phyloP scores from a whole-genome alignment of 2,888 invertebrate genomes.

The Eubasilissa splendida region DNA sequence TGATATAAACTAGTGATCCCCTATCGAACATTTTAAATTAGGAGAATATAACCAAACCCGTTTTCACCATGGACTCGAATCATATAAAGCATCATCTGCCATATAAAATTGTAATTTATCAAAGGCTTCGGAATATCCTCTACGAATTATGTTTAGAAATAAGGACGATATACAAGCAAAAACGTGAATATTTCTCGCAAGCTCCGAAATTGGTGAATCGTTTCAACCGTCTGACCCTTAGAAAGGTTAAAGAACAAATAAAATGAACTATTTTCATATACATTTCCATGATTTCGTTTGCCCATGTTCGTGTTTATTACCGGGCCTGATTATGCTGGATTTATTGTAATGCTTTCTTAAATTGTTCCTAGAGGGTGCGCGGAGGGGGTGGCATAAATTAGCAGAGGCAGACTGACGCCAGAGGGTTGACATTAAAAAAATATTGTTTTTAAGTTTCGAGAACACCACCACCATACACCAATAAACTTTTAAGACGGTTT shows the following conservation, averaged over 20 bases:
- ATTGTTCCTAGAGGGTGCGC: background rate
- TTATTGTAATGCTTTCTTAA: constrained; percentile 32
- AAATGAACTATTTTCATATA: constrained; percentile 5
- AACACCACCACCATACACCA: background rate
- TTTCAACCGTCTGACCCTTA: background rate
- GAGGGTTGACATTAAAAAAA: constrained; percentile 17
- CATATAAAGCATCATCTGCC: too few relatives aligned
- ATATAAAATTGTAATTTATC: too few relatives aligned
- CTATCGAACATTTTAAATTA: too few relatives aligned
- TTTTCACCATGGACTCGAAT: too few relatives aligned
- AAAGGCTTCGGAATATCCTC: too few relatives aligned
- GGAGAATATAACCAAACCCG: too few relatives aligned
- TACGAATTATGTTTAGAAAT: too few relatives aligned
- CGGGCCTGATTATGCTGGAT: constrained; percentile 7
- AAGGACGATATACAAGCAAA: too few relatives aligned
- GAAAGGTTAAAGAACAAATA: constrained; percentile 1
- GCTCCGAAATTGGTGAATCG: background rate
- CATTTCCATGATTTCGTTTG: background rate
- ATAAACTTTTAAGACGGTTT: constrained; percentile 24
- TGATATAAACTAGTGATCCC: too few relatives aligned
- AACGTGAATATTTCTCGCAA: background rate
- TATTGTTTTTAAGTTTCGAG: constrained; percentile 24
- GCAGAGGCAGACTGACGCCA: constrained; percentile 17
- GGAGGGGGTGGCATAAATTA: background rate
- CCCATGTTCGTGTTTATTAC: constrained; percentile 29